These are phyloP conservation scores for Notothenia rossii DNA, from an alignment of 2,113 vertebrate genomes.

Conservation along the genomic window DNA sequence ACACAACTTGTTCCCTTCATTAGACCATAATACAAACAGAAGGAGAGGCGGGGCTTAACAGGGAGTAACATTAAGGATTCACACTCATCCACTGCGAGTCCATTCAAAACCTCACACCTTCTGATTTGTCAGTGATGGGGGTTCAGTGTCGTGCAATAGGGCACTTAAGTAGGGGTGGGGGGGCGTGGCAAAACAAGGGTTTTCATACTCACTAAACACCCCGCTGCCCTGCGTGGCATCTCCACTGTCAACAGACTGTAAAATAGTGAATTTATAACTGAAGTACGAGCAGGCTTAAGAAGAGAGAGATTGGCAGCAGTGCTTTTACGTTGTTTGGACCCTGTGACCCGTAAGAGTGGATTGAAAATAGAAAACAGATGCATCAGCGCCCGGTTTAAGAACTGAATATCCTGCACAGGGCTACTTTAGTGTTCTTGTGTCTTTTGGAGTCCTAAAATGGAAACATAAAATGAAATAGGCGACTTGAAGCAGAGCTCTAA, in stretches of 20 bases:
- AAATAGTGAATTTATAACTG: background rate
- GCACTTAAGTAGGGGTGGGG: slow-evolving; percentile 3
- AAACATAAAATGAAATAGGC: background rate
- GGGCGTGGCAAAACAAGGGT: background rate
- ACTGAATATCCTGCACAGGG: background rate
- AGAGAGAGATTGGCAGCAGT: background rate
- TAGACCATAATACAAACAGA: slow-evolving; percentile 80
- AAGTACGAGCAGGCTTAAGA: background rate
- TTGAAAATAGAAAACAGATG: slow-evolving; percentile 18
- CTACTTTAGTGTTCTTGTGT: background rate
- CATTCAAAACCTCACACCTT: slow-evolving; percentile 12
- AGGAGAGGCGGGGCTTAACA: slow-evolving; percentile 14
- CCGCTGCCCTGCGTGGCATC: background rate
- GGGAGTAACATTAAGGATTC: background rate
- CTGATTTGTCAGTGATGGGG: background rate
- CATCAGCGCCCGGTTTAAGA: slow-evolving; percentile 4
- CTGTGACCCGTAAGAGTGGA: slow-evolving; percentile 5
- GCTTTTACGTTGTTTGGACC: slow-evolving; percentile 27
- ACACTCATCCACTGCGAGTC: background rate
- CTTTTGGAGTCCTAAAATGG: background rate
- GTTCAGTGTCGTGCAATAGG: slow-evolving; percentile 24
- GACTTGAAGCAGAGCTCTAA: background rate
- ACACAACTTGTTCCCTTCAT: slow-evolving; percentile 92
- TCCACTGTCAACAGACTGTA: slow-evolving; percentile 30
- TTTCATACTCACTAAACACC: slow-evolving; percentile 15